phyloP scores from a whole-genome alignment of 2,888 invertebrate genomes.

The Platycheirus albimanus region DNA sequence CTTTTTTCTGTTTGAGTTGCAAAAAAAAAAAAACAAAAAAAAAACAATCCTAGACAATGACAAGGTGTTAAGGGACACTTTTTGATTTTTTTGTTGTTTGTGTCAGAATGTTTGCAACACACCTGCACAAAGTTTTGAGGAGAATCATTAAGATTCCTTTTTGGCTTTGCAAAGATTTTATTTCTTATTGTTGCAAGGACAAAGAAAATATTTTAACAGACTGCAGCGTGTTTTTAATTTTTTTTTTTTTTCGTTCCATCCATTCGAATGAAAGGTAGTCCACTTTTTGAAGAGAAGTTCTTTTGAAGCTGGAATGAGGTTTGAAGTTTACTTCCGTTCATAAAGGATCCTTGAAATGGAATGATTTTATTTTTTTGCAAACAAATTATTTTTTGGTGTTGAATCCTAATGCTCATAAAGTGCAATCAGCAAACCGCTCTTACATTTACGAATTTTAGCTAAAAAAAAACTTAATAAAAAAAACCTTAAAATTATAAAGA shows the following conservation, averaged over 20 bases:
- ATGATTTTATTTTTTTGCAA: background rate
- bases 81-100: slow-evolving; percentile 22
- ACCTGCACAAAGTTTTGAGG: slow-evolving; percentile 45
- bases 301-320: slow-evolving; percentile 9
- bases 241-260: background rate
- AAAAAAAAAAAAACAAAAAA: slow-evolving; percentile 29
- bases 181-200: slow-evolving; percentile 29
- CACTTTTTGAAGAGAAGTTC: slow-evolving; percentile 8
- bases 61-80: slow-evolving; percentile 45
- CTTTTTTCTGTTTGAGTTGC: background rate
- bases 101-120: slow-evolving; percentile 17
- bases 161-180: slow-evolving; percentile 17
- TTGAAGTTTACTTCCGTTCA: slow-evolving; percentile 54
- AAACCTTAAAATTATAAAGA: background rate
- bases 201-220: slow-evolving; percentile 31
- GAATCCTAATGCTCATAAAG: background rate
- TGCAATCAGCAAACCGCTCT: background rate
- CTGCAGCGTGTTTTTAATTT: slow-evolving; percentile 24
- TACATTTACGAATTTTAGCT: slow-evolving; percentile 5
- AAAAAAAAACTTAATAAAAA: background rate
- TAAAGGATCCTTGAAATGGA: slow-evolving; percentile 47
- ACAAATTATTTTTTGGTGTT: background rate
- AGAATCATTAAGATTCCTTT: slow-evolving; percentile 38
- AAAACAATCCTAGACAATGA: slow-evolving; percentile 39
- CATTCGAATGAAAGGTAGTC: slow-evolving; percentile 1